Evolutionary conservation across 2,797 vertebrate genomes (phyloP).

Genomic region (Capromys pilorides): DNA sequence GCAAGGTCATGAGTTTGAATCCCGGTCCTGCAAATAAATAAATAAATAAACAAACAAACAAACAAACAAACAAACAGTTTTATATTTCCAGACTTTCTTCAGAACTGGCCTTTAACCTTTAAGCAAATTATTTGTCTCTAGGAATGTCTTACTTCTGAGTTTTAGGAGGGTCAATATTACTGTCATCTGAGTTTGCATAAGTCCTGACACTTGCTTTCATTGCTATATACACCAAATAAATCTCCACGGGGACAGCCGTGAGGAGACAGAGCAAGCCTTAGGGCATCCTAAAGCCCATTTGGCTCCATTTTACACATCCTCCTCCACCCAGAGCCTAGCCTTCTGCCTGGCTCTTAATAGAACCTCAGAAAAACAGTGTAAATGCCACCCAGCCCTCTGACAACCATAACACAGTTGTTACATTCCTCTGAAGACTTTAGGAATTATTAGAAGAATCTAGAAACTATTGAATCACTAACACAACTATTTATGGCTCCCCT

Average conservation of each 20-base stretch:
- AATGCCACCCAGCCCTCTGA: neutral
- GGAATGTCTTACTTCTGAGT: slow-evolving; percentile 4
- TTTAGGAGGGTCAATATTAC: neutral
- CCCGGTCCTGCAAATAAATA: too few relatives aligned
- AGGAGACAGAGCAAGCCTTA: neutral
- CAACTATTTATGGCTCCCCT: neutral
- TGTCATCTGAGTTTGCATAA: neutral
- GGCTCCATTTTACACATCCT: slow-evolving; percentile 1
- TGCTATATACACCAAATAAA: neutral
- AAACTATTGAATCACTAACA: neutral
- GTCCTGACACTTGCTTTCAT: neutral
- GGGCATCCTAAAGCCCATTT: neutral
- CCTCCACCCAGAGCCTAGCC: neutral
- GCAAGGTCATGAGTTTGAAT: too few relatives aligned
- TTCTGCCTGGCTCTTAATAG: neutral
- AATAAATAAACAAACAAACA: too few relatives aligned
- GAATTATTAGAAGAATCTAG: neutral
- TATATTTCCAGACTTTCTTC: slow-evolving; percentile 35
- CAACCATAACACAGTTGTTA: neutral
- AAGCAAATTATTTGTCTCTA: slow-evolving; percentile 28
- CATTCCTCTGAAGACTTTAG: neutral
- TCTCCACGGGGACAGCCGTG: neutral
- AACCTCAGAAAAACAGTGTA: neutral
- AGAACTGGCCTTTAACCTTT: slow-evolving; percentile 35
- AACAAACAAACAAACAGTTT: neutral